phyloP scores from a whole-genome alignment of 2,113 vertebrate genomes.

The Oncorhynchus gorbuscha region DNA sequence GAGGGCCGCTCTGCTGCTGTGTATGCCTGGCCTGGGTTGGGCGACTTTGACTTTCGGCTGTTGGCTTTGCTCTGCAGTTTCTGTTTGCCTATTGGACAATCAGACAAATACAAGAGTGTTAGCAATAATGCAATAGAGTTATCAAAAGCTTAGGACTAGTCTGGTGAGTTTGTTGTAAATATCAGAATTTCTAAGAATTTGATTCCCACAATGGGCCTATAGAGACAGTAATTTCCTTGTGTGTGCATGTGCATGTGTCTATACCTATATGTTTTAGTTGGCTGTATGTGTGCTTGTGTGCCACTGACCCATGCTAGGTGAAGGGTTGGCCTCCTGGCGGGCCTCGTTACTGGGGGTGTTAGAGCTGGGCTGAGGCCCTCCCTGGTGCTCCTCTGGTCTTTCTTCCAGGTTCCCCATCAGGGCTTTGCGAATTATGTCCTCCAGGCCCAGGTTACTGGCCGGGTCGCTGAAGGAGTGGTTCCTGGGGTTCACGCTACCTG shows the following conservation, averaged over 20 bases:
- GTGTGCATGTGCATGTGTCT: no score
- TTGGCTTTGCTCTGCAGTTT: constrained; percentile 86
- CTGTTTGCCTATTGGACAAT: constrained; percentile 77
- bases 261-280: no score
- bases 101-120: not conserved
- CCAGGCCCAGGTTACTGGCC: constrained; percentile 93
- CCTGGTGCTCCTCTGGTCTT: constrained; percentile 87
- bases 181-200: no score
- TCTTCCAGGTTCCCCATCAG: constrained; percentile 97
- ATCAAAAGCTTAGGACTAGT: no score
- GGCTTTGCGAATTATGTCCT: constrained; percentile 98
- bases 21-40: constrained; percentile 89
- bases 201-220: no score
- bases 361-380: constrained; percentile 41
- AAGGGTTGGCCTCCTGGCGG: constrained; percentile 88
- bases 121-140: no score
- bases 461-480: constrained; percentile 94
- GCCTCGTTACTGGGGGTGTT: constrained; percentile 66
- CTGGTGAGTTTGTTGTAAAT: no score
- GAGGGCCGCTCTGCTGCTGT: constrained; percentile 82
- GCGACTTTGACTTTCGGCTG: constrained; percentile 92
- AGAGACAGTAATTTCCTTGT: no score
- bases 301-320: constrained; percentile 84
- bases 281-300: not conserved
- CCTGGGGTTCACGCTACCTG: constrained; percentile 89